phyloP scores from a whole-genome alignment of 2,113 vertebrate genomes.

The Lates calcarifer region DNA sequence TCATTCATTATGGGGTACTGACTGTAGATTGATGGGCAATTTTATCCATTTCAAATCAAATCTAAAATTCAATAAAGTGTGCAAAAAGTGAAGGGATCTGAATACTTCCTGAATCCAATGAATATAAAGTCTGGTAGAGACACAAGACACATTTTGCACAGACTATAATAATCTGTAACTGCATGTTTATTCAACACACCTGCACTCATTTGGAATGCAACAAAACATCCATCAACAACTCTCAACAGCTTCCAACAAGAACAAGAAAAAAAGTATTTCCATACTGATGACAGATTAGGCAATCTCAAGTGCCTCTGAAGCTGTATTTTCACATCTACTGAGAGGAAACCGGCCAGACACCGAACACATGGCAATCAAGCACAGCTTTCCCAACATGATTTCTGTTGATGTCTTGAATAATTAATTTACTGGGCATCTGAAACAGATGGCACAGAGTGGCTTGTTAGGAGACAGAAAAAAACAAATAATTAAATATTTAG shows the following conservation, averaged over 20 bases:
- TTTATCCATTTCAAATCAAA: neutral
- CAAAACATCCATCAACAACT: neutral
- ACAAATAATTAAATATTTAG: slow-evolving; percentile 69
- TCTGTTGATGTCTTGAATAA: slow-evolving; percentile 70
- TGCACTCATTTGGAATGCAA: neutral
- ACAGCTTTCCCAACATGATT: slow-evolving; percentile 28
- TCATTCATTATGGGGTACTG: neutral
- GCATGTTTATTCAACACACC: slow-evolving; percentile 3
- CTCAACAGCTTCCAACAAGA: neutral
- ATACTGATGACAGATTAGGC: slow-evolving; percentile 13
- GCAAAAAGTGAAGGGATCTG: neutral
- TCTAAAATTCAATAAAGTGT: neutral
- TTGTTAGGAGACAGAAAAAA: slow-evolving; percentile 47
- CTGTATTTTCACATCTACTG: slow-evolving; percentile 26
- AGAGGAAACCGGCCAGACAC: slow-evolving; percentile 39
- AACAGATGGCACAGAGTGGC: slow-evolving; percentile 69
- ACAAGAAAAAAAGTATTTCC: slow-evolving; percentile 5
- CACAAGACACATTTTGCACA: neutral
- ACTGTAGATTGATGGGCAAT: neutral
- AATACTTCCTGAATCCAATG: neutral
- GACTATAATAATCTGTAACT: neutral
- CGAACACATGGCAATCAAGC: slow-evolving; percentile 72
- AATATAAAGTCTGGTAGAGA: neutral
- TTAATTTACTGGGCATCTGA: slow-evolving; percentile 63
- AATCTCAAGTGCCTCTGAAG: slow-evolving; percentile 15